A percentile compares a stretch with the other conserved stretches of the same genome.
phyloP scores from a whole-genome alignment of 2,888 invertebrate species.

The Pseudococcus viburni region DNA sequence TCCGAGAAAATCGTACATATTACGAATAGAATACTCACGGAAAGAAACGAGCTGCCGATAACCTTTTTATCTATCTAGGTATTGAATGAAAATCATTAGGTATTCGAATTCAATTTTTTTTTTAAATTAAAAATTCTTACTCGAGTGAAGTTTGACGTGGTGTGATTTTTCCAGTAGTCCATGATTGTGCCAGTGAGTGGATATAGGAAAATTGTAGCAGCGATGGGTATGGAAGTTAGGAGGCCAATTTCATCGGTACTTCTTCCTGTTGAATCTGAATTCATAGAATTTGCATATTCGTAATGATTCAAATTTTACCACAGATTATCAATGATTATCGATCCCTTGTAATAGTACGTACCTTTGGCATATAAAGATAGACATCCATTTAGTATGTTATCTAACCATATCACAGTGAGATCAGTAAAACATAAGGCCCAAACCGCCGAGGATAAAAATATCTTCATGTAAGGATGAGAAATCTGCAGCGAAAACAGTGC shows the following conservation, averaged over 20 bases:
- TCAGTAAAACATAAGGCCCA: not conserved
- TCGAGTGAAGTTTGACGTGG: not conserved
- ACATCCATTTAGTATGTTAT: not conserved
- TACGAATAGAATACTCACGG: not conserved
- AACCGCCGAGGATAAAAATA: not conserved
- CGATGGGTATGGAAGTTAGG: not conserved
- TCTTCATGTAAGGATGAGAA: constrained; percentile 4
- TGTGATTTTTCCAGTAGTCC: constrained; percentile 14
- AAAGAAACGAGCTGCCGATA: not conserved
- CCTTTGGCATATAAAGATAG: constrained; percentile 38
- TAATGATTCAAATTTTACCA: not conserved
- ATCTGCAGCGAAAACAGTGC: not conserved
- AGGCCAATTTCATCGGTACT: not conserved
- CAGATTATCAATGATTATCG: not conserved
- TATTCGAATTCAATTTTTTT: not conserved
- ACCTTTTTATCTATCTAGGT: not conserved
- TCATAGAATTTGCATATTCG: not conserved
- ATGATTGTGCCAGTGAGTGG: not conserved
- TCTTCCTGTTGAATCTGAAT: not conserved
- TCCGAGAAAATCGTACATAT: not conserved
- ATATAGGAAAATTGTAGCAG: not conserved
- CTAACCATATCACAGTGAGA: not conserved
- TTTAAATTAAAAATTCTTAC: not conserved
- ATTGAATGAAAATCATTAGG: not conserved
- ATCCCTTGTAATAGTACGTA: not conserved